Conservation (phyloP, 1,140 invertebrate species). For the Mamestra configurata region DNA sequence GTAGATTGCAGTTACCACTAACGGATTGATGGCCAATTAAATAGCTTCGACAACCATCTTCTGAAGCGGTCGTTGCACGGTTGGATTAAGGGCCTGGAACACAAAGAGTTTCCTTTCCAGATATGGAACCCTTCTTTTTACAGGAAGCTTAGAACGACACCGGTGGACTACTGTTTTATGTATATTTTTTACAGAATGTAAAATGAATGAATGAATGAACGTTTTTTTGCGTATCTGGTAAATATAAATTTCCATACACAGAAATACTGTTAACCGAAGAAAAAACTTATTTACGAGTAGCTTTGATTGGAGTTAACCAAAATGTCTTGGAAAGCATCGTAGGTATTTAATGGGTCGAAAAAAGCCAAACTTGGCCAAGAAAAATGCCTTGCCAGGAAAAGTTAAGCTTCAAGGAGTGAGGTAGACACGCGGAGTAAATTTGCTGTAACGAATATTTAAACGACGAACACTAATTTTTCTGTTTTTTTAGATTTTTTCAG, state of each 20-base stretch:
- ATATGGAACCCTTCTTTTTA: no score
- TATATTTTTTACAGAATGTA: no score
- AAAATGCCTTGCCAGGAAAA: constrained; percentile 51
- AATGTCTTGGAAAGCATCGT: constrained; percentile 33
- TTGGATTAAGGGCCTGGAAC: no score
- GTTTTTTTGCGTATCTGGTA: no score
- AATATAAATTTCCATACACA: neutral
- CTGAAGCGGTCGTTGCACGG: no score
- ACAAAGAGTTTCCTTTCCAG: no score
- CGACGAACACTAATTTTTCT: constrained; percentile 26
- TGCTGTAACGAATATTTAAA: constrained; percentile 52
- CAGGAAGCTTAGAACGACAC: no score
- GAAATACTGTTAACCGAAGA: neutral
- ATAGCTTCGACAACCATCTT: no score
- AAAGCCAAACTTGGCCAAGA: constrained; percentile 48
- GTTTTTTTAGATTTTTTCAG: neutral
- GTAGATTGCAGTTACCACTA: no score
- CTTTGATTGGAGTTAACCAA: constrained; percentile 24
- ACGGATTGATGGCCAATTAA: no score
- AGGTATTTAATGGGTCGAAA: constrained; percentile 49
- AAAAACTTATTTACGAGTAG: neutral
- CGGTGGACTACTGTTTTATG: no score
- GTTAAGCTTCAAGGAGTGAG: constrained; percentile 49
- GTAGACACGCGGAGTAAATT: constrained; percentile 52
- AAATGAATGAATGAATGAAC: no score